Conservation (phyloP, 2,797 vertebrate genomes). For the Hapalemur alaotrensis region DNA sequence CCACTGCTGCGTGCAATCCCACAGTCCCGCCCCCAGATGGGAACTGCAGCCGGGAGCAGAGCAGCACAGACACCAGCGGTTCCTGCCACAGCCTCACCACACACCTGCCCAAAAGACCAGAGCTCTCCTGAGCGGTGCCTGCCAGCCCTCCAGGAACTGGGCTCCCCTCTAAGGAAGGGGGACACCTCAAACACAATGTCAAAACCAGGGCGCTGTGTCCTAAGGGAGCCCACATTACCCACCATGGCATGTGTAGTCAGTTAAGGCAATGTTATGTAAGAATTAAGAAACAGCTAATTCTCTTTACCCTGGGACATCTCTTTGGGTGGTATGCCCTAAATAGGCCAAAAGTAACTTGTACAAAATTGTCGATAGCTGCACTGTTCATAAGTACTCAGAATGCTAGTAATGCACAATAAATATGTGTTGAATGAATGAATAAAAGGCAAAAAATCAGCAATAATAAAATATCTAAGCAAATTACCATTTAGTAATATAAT, state of each 20-base stretch:
- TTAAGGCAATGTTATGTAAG: not conserved
- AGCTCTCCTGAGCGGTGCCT: not conserved
- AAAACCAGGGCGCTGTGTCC: not conserved
- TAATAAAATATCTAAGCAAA: not conserved
- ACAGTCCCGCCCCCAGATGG: too few relatives aligned
- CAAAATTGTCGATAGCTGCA: not conserved
- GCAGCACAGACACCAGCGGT: fast-evolving
- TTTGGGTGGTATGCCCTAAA: not conserved
- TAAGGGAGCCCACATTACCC: not conserved
- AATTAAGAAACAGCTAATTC: not conserved
- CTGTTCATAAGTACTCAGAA: not conserved
- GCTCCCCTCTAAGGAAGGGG: not conserved
- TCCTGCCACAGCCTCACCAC: not conserved
- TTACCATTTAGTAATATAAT: not conserved
- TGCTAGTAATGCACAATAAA: not conserved
- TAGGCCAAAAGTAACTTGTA: not conserved
- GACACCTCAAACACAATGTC: not conserved
- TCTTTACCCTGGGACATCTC: not conserved
- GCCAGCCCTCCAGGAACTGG: too few relatives aligned
- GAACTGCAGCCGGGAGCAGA: not conserved
- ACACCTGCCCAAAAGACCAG: fast-evolving
- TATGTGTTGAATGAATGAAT: not conserved
- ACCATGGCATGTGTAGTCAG: fast-evolving
- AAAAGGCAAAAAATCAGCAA: not conserved
- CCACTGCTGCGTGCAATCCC: not conserved